A percentile compares a stretch with the other conserved stretches of the same genome.
Evolutionary conservation across 2,797 vertebrate species (phyloP).

Genomic region (Hippocampus kuda): DNA sequence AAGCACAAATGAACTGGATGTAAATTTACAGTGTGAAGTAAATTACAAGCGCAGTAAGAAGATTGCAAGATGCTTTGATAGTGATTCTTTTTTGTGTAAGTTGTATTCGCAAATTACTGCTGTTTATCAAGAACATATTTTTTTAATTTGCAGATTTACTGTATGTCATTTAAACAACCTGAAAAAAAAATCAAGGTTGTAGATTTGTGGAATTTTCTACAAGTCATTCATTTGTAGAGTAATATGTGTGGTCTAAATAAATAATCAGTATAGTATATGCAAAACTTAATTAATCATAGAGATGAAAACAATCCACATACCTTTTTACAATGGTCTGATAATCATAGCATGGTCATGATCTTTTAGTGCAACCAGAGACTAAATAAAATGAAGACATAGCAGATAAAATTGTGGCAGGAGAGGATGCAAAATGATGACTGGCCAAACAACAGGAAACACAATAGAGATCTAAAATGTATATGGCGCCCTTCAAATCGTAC

Average conservation of each 20-base stretch:
- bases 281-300: not conserved
- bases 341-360: not conserved
- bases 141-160: not conserved
- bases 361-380: not conserved
- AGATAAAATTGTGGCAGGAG: not conserved
- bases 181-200: not conserved
- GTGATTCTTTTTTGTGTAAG: no score
- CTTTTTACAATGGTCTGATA: no score
- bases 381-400: not conserved
- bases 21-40: no score
- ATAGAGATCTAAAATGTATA: not conserved
- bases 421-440: not conserved
- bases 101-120: no score
- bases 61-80: no score
- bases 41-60: no score
- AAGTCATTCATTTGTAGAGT: not conserved
- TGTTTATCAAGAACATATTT: no score
- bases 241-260: not conserved
- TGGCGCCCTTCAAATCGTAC: not conserved
- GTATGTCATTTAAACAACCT: not conserved
- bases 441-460: not conserved
- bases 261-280: not conserved
- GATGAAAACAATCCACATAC: no score
- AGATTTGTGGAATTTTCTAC: not conserved
- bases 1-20: no score